A percentile compares a stretch with the other conserved stretches of the same genome.
Evolutionary conservation across 2,797 vertebrate species (phyloP).

Genomic region (Pteropus rufus): DNA sequence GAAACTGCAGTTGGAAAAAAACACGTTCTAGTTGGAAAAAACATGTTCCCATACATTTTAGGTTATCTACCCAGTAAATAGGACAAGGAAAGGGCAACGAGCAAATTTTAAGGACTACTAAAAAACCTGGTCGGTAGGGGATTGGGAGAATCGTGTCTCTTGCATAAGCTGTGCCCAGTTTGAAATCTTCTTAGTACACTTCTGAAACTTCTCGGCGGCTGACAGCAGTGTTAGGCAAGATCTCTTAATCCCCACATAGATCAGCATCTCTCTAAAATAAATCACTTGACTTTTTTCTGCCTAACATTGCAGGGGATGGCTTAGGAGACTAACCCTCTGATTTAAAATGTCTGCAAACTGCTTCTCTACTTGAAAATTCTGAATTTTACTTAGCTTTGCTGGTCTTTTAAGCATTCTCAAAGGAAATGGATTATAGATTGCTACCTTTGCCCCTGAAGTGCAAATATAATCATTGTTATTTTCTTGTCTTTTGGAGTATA

Average conservation of each 20-base stretch:
- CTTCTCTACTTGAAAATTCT: background rate
- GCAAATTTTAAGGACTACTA: background rate
- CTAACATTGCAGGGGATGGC: background rate
- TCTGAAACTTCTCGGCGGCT: slow-evolving; percentile 7
- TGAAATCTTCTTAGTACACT: slow-evolving; percentile 62
- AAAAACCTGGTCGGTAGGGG: background rate
- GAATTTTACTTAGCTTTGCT: slow-evolving; percentile 14
- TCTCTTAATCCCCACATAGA: slow-evolving; percentile 51
- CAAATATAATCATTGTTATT: slow-evolving; percentile 39
- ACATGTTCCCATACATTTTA: background rate
- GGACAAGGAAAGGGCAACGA: background rate
- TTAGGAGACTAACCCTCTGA: slow-evolving; percentile 34
- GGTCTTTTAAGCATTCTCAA: slow-evolving; percentile 10
- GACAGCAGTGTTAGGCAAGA: slow-evolving; percentile 36
- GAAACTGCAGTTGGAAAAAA: background rate
- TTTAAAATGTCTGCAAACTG: slow-evolving; percentile 23
- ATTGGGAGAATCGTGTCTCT: background rate
- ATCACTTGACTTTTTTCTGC: slow-evolving; percentile 29
- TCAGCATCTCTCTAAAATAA: slow-evolving; percentile 50
- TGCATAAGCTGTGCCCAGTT: background rate
- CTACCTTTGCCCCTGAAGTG: background rate
- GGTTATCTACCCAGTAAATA: background rate
- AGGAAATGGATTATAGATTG: slow-evolving; percentile 20
- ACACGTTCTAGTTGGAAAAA: background rate
- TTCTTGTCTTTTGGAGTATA: slow-evolving; percentile 30